Conservation (phyloP, 2,797 vertebrate genomes). For the Bradypodion ventrale region DNA sequence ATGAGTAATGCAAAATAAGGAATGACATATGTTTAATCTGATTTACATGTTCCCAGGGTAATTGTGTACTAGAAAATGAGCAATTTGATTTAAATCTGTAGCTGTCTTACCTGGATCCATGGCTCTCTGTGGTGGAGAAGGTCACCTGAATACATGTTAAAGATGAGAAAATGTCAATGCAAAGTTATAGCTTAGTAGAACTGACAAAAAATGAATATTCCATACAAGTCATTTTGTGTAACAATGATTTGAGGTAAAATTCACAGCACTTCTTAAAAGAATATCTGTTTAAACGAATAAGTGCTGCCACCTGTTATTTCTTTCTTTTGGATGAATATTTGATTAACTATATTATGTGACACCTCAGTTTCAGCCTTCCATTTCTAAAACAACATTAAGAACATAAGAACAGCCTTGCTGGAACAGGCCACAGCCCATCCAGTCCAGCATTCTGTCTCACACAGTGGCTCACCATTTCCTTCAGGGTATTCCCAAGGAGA, state of each 20-base stretch:
- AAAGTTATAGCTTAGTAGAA: constrained; percentile 2
- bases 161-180: background rate
- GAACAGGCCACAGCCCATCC: no score
- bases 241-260: constrained; percentile 5
- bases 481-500: no score
- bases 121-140: background rate
- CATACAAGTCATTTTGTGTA: constrained; percentile 11
- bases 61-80: background rate
- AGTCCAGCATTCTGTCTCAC: no score
- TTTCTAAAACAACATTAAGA: constrained; percentile 21
- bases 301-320: background rate
- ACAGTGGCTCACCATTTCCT: no score
- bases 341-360: background rate
- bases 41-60: background rate
- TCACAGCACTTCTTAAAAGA: constrained; percentile 1
- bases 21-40: background rate
- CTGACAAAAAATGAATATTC: constrained; percentile 22
- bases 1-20: background rate
- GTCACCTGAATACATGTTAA: background rate
- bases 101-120: background rate
- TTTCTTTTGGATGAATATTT: constrained; percentile 4
- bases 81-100: background rate
- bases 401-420: no score
- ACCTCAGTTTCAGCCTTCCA: background rate
- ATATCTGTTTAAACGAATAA: background rate